These are phyloP conservation scores for Chiridota heheva DNA, from an alignment of 35 echinoderm and acorn worm species.

Conservation along the genomic window DNA sequence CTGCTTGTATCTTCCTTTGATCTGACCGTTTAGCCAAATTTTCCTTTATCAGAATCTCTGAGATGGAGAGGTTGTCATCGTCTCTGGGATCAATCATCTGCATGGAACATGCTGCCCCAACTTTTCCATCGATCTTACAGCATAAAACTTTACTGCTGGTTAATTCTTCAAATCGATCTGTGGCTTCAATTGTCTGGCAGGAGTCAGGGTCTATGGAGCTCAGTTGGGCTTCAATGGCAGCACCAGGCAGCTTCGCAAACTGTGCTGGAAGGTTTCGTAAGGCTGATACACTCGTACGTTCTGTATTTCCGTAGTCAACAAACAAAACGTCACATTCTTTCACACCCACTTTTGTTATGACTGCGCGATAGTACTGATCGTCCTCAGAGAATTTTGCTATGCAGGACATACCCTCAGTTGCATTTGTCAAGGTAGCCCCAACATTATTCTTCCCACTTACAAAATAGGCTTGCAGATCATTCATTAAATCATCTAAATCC, in stretches of 20 bases:
- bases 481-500: constrained; percentile 81
- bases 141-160: constrained; percentile 66
- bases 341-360: constrained; percentile 32
- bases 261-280: constrained; percentile 43
- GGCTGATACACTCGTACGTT: constrained; percentile 33
- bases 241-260: constrained; percentile 59
- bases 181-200: constrained; percentile 26
- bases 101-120: constrained; percentile 54
- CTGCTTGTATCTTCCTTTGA: constrained; percentile 16
- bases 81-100: constrained; percentile 73
- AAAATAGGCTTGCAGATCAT: constrained; percentile 47
- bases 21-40: constrained; percentile 50
- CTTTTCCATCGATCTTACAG: constrained; percentile 56
- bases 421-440: neutral
- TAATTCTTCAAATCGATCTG: constrained; percentile 67
- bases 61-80: constrained; percentile 69
- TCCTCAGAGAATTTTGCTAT: constrained; percentile 80
- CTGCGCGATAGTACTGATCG: constrained; percentile 57
- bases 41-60: constrained; percentile 71
- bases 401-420: constrained; percentile 54
- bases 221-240: constrained; percentile 69
- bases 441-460: constrained; percentile 3
- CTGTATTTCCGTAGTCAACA: constrained; percentile 86
- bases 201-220: constrained; percentile 60
- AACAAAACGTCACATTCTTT: constrained; percentile 65